Evolutionary conservation across 2,797 vertebrate species (phyloP).

Genomic region (Sciurus carolinensis): DNA sequence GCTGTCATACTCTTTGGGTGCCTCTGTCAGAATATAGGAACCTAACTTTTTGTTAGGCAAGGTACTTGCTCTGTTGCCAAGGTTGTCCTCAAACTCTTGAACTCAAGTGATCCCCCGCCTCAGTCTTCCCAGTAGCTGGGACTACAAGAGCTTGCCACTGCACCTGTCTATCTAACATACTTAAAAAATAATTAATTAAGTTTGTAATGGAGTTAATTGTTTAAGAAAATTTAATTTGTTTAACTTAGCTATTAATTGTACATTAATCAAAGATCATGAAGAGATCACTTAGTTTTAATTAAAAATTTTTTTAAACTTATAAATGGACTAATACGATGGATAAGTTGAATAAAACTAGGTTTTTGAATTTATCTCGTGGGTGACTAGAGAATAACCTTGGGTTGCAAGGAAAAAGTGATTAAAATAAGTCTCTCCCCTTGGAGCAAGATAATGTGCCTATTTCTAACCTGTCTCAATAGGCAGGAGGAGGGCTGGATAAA

Average conservation of each 20-base stretch:
- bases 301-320: background rate
- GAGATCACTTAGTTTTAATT: slow-evolving; percentile 57
- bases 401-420: background rate
- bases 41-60: background rate
- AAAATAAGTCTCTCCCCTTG: background rate
- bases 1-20: background rate
- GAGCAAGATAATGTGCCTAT: background rate
- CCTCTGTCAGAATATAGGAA: background rate
- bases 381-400: background rate
- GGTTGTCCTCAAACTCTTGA: background rate
- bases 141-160: background rate
- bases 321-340: slow-evolving; percentile 2
- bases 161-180: background rate
- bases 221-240: slow-evolving; percentile 63
- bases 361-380: background rate
- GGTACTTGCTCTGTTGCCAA: background rate
- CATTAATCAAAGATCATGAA: slow-evolving; percentile 59
- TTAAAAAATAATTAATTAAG: slow-evolving; percentile 42
- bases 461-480: background rate
- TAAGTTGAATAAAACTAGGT: background rate
- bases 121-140: background rate
- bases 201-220: slow-evolving; percentile 41
- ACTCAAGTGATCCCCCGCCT: background rate
- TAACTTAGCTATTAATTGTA: slow-evolving; percentile 48
- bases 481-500: background rate